Evolutionary conservation across 2,888 invertebrate species (phyloP), one percentile per base, ranked within the genome.

Genomic region (Pristionchus maxplancki): DNA sequence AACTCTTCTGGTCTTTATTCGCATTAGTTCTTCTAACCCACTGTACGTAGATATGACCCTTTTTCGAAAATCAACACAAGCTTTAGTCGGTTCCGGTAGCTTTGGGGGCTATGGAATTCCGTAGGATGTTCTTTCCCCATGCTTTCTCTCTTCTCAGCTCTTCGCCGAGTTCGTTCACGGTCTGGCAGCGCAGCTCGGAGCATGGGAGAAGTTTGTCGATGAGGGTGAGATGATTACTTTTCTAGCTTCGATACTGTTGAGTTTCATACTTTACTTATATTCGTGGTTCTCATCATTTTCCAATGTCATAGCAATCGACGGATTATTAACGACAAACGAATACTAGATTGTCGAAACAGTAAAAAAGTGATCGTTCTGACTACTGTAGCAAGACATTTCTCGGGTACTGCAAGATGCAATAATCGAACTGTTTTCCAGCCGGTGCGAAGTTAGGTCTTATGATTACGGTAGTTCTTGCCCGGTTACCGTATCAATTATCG

Each of bases 131-230:
- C 58, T 74, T 4, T 28, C 40, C 3, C 71, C 71, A 74, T 74
- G 31, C 24, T 74, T 78, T 44, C 78, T 78, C 48, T 28, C n/a
- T 31, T 74, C 89, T 37, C 34, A 91, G 89, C 85, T 92, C n/a
- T 90, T 94, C 88, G 90, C 93, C 71, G 94, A 94, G 89, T 91
- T 94, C 89, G 89, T 94, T 8, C 93, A 94, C 53, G 93, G 93
- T 24, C 88, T 94, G 34, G 94, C 93, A 9, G 94, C 94, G 20
- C 94, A 94, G 88, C 88, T 94, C 34, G 94, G 94, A 17, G 94
- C 94, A 15, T 94, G 94, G 94, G 94, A 94, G 89, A 94, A 94
- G 87, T 94, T 94, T 78, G 93, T 92, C 17, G 91, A 92, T 84
- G 93, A 92, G 5, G 86, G 85, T 85, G 8, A 64, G 1, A 53